Conservation (phyloP, 2,113 vertebrate genomes). For the Salvelinus alpinus region DNA sequence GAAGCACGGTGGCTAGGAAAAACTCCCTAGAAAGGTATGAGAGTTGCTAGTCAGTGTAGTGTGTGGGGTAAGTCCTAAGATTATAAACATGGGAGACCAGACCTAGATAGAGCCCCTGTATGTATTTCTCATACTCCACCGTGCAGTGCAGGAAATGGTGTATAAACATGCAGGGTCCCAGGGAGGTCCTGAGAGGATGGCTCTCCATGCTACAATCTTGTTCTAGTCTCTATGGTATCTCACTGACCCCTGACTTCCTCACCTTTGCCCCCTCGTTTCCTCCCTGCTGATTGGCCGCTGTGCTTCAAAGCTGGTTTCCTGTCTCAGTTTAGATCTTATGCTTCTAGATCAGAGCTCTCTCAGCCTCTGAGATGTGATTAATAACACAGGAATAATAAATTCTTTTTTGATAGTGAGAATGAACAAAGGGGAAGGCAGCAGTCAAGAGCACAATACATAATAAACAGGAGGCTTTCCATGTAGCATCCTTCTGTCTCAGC, state of each 20-base stretch:
- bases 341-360: neutral
- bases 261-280: neutral
- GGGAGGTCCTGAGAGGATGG: conserved; percentile 29
- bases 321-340: neutral
- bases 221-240: conserved; percentile 18
- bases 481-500: neutral
- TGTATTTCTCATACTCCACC: neutral
- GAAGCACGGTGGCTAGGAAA: too few species aligned
- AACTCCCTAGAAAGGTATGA: neutral
- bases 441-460: neutral
- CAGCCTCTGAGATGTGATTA: neutral
- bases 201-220: neutral
- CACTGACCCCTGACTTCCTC: conserved; percentile 18
- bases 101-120: too few species aligned
- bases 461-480: neutral
- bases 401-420: too few species aligned
- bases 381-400: neutral
- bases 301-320: neutral
- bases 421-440: neutral
- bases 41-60: too few species aligned
- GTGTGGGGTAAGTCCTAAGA: neutral
- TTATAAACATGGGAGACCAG: neutral
- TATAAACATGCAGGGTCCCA: conserved; percentile 43
- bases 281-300: neutral
- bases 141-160: conserved; percentile 59